phyloP scores from a whole-genome alignment of 1,140 invertebrate species.

The Euura saliciscinereae region DNA sequence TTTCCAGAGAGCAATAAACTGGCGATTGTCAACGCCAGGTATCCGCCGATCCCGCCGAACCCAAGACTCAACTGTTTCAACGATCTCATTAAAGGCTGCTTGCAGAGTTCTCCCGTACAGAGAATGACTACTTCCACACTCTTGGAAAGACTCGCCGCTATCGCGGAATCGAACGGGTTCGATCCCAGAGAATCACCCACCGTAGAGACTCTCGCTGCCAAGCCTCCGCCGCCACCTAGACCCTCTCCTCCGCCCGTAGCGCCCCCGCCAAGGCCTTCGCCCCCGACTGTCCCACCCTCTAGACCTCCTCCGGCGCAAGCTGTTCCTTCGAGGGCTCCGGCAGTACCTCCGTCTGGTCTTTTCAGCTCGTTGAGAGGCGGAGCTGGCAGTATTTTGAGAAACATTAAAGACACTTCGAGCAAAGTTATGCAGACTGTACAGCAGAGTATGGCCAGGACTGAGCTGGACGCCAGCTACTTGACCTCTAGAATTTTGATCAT shows the following conservation, averaged over 20 bases:
- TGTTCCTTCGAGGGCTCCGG: slow-evolving; percentile 27
- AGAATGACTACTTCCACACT: slow-evolving; percentile 79
- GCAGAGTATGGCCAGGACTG: slow-evolving; percentile 86
- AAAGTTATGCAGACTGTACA: slow-evolving; percentile 97
- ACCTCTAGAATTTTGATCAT: slow-evolving; percentile 89
- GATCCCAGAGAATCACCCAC: slow-evolving; percentile 77
- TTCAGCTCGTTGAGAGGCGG: slow-evolving; percentile 85
- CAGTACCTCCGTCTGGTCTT: slow-evolving; percentile 63
- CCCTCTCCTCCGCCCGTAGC: slow-evolving; percentile 44
- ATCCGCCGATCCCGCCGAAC: slow-evolving; percentile 81
- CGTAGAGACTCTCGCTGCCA: slow-evolving; percentile 61
- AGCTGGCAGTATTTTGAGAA: slow-evolving; percentile 87
- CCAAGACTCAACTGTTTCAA: slow-evolving; percentile 84
- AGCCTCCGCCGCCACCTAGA: slow-evolving; percentile 48
- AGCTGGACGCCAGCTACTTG: slow-evolving; percentile 89
- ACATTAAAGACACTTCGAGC: slow-evolving; percentile 93
- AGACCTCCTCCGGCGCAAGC: slow-evolving; percentile 33
- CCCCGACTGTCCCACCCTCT: slow-evolving; percentile 29
- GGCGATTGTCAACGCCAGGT: slow-evolving; percentile 96
- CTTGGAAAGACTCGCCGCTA: slow-evolving; percentile 83
- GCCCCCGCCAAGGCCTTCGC: slow-evolving; percentile 37
- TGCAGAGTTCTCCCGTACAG: slow-evolving; percentile 81
- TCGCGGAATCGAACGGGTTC: slow-evolving; percentile 83
- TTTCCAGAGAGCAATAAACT: slow-evolving; percentile 97
- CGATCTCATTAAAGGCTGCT: slow-evolving; percentile 89